Percentiles rank a stretch among this genome's conserved stretches.
Evolutionary conservation across 2,888 invertebrate genomes (phyloP).

Genomic region (Harpalus rubripes): DNA sequence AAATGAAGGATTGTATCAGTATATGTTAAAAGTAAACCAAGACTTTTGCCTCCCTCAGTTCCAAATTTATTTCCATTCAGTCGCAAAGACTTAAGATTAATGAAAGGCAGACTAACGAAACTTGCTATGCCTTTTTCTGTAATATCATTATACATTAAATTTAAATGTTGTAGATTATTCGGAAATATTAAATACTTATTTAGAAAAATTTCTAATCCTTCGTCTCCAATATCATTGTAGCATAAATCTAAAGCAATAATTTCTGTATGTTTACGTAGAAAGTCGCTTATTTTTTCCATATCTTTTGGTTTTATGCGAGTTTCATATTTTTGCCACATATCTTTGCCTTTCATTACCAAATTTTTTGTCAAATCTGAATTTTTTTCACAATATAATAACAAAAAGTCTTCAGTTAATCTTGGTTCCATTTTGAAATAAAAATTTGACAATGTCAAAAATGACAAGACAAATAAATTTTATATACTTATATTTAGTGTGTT

Average conservation of each 20-base stretch:
- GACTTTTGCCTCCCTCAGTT: conserved; percentile 78
- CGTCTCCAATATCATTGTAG: conserved; percentile 80
- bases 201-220: conserved; percentile 77
- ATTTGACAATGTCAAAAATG: conserved; percentile 28
- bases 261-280: conserved; percentile 77
- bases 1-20: conserved; percentile 78
- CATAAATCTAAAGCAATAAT: conserved; percentile 79
- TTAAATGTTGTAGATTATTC: conserved; percentile 79
- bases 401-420: conserved; percentile 72
- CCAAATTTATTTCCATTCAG: conserved; percentile 82
- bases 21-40: conserved; percentile 78
- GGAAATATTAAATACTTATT: conserved; percentile 77
- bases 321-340: conserved; percentile 76
- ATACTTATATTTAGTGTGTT: conserved; percentile 5
- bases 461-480: conserved; percentile 6
- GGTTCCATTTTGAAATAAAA: conserved; percentile 68
- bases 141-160: conserved; percentile 81
- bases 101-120: conserved; percentile 69
- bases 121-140: conserved; percentile 75
- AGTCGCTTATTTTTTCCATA: conserved; percentile 78
- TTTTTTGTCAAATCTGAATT: conserved; percentile 80
- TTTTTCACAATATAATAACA: conserved; percentile 76
- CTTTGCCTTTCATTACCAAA: conserved; percentile 79
- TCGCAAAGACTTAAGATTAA: conserved; percentile 79
- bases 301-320: conserved; percentile 78